phyloP scores from a whole-genome alignment of 2,888 invertebrate species.

The Adineta ricciae region DNA sequence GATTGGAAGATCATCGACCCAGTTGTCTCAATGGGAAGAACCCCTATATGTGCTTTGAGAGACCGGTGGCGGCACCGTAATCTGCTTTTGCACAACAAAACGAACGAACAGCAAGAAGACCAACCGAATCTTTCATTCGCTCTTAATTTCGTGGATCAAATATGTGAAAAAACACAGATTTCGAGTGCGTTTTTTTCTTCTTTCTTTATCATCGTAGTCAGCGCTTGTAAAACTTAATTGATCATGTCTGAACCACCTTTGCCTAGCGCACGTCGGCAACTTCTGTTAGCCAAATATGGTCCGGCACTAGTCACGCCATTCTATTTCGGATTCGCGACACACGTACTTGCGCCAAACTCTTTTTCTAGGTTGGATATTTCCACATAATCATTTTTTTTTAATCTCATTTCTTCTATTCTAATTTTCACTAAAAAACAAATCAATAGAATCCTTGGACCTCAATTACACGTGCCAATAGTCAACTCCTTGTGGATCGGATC shows the following conservation, averaged over 20 bases:
- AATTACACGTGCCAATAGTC: not conserved
- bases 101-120: not conserved
- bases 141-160: not conserved
- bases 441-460: not conserved
- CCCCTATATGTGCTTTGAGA: not conserved
- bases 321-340: not conserved
- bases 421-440: not conserved
- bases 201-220: too few relatives aligned
- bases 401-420: not conserved
- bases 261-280: not conserved
- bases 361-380: not conserved
- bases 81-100: not conserved
- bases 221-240: not conserved
- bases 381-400: not conserved
- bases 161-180: not conserved
- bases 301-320: not conserved
- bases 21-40: not conserved
- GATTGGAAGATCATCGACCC: slow-evolving; percentile 4
- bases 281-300: not conserved
- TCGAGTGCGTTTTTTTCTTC: too few relatives aligned
- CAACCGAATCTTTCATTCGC: not conserved
- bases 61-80: not conserved
- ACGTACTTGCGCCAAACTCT: not conserved
- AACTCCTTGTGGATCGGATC: not conserved
- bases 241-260: not conserved